A percentile compares a stretch with the other conserved stretches of the same genome.
phyloP scores from a whole-genome alignment of 2,888 invertebrate genomes.

The Mayetiola destructor region DNA sequence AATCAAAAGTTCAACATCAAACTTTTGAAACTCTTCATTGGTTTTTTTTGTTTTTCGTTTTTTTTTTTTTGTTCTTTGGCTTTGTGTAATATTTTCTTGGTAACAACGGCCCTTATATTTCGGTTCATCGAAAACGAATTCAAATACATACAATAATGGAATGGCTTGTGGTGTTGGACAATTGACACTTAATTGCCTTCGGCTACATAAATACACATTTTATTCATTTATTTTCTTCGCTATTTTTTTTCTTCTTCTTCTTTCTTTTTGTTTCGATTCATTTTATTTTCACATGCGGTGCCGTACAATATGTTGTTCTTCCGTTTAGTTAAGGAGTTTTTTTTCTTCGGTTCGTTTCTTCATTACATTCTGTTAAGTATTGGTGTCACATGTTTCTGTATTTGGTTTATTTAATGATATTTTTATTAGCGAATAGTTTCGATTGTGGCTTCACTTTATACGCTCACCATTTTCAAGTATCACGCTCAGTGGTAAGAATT shows the following conservation, averaged over 20 bases:
- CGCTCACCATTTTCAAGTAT: too few species aligned
- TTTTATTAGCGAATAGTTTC: background rate
- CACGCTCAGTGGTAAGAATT: too few species aligned
- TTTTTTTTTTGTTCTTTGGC: background rate
- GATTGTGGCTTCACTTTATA: background rate
- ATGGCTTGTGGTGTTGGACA: constrained; percentile 13
- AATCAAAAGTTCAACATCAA: constrained; percentile 1
- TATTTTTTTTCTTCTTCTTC: background rate
- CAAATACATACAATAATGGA: constrained; percentile 1
- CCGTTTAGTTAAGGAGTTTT: background rate
- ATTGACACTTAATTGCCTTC: constrained; percentile 11
- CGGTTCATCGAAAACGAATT: background rate
- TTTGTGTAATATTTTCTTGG: too few species aligned
- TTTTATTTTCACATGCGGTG: background rate
- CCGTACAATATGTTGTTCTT: constrained; percentile 11
- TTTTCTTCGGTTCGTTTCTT: background rate
- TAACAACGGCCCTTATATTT: background rate
- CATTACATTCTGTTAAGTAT: background rate
- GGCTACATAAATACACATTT: constrained; percentile 9
- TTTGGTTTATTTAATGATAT: constrained; percentile 8
- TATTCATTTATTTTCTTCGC: background rate
- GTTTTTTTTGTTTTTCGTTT: background rate
- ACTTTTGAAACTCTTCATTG: background rate
- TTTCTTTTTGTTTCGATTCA: background rate
- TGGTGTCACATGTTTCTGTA: background rate